These are phyloP conservation scores for Monochamus saltuarius DNA, from an alignment of 1,140 invertebrate species.

Conservation along the genomic window DNA sequence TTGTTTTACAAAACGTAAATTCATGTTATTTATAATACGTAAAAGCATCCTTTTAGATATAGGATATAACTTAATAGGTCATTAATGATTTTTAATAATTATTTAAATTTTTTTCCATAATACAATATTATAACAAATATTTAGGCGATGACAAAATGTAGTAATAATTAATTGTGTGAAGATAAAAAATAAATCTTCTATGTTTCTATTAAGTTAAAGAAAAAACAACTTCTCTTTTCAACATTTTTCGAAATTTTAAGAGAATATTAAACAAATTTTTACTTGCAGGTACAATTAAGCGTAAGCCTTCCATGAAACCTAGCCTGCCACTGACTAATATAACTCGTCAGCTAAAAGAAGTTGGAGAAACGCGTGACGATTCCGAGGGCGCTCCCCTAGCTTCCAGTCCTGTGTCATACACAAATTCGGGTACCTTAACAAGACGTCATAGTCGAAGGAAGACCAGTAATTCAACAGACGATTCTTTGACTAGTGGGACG, in stretches of 20 bases:
- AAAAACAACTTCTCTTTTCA: background rate
- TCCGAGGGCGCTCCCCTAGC: conserved; percentile 38
- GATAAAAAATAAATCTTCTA: too few relatives aligned
- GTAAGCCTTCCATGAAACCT: conserved; percentile 85
- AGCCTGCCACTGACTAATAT: conserved; percentile 89
- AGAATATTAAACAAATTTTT: background rate
- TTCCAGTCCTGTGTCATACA: conserved; percentile 43
- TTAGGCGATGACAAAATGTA: too few relatives aligned
- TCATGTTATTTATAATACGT: too few relatives aligned
- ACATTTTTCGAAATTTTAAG: too few relatives aligned
- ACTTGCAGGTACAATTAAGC: conserved; percentile 74
- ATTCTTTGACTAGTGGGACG: conserved; percentile 59
- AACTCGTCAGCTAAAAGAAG: conserved; percentile 83
- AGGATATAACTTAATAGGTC: too few relatives aligned
- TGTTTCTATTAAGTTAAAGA: conserved; percentile 10
- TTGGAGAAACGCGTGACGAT: conserved; percentile 64
- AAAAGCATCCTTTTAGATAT: too few relatives aligned
- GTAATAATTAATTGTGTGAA: too few relatives aligned
- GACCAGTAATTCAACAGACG: conserved; percentile 52
- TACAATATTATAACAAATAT: too few relatives aligned
- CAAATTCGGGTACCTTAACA: conserved; percentile 54
- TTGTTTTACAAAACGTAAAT: too few relatives aligned
- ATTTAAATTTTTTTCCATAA: too few relatives aligned
- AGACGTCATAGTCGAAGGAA: conserved; percentile 56
- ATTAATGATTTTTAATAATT: too few relatives aligned